Evolutionary conservation across 2,797 vertebrate genomes (phyloP).

Genomic region (Crocidura indochinensis): DNA sequence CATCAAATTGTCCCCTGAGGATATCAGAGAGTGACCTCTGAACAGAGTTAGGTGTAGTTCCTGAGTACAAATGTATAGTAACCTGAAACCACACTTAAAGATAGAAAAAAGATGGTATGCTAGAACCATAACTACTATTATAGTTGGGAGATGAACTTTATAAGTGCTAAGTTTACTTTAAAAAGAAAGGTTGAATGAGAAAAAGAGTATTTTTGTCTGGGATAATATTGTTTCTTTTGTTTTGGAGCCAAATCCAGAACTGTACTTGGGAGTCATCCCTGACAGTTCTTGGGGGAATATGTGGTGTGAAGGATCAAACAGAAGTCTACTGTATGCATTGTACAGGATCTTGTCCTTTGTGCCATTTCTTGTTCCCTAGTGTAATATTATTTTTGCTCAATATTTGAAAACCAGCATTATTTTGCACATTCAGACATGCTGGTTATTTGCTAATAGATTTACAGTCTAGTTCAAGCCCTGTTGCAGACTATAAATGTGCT

Average conservation of each 20-base stretch:
- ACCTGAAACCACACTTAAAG: neutral
- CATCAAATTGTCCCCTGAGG: no score
- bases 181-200: constrained; percentile 25
- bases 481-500: neutral
- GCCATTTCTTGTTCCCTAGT: no score
- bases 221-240: neutral
- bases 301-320: no score
- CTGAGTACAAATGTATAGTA: no score
- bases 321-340: no score
- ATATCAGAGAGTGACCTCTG: no score
- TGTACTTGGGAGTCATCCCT: no score
- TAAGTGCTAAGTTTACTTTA: constrained; percentile 25
- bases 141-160: neutral
- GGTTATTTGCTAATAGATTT: neutral
- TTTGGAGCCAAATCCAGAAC: neutral
- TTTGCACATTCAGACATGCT: constrained; percentile 3
- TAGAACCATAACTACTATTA: neutral
- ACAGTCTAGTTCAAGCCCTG: constrained; percentile 24
- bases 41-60: no score
- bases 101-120: neutral
- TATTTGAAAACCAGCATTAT: constrained; percentile 32
- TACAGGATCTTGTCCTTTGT: no score
- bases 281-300: no score
- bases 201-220: neutral
- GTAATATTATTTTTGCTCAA: neutral